phyloP scores from a whole-genome alignment of 2,113 vertebrate genomes.

The Ginglymostoma cirratum region DNA sequence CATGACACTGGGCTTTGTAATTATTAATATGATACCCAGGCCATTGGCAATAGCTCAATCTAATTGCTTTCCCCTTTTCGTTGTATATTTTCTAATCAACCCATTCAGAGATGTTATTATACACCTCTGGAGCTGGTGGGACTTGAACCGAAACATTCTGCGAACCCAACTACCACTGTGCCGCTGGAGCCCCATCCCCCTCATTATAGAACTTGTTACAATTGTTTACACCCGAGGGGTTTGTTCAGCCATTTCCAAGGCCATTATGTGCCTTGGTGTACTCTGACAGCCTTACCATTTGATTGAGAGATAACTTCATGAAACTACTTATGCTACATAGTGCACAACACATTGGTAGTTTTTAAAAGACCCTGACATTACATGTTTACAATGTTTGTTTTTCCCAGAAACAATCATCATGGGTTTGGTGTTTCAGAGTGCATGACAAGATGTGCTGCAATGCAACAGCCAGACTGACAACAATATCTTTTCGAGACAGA shows the following conservation, averaged over 20 bases:
- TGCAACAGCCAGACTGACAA: neutral
- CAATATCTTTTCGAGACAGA: neutral
- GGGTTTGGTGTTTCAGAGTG: neutral
- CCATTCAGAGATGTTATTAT: too few relatives aligned
- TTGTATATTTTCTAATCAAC: too few relatives aligned
- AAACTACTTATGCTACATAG: neutral
- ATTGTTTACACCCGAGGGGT: neutral
- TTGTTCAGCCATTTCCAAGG: neutral
- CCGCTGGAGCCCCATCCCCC: too few relatives aligned
- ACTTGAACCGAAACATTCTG: too few relatives aligned
- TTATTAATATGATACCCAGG: neutral
- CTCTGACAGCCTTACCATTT: neutral
- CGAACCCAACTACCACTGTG: too few relatives aligned
- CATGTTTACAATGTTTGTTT: neutral
- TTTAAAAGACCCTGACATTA: neutral
- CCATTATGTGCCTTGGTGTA: neutral
- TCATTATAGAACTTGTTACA: too few relatives aligned
- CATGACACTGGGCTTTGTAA: neutral
- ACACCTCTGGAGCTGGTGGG: too few relatives aligned
- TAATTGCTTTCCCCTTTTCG: neutral
- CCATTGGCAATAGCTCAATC: neutral
- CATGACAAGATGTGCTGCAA: neutral
- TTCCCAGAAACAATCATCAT: neutral
- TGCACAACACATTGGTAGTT: neutral
- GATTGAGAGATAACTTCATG: neutral